Base-by-base conservation (phyloP, 2,888 invertebrate species). In the Sericinus montela region DNA sequence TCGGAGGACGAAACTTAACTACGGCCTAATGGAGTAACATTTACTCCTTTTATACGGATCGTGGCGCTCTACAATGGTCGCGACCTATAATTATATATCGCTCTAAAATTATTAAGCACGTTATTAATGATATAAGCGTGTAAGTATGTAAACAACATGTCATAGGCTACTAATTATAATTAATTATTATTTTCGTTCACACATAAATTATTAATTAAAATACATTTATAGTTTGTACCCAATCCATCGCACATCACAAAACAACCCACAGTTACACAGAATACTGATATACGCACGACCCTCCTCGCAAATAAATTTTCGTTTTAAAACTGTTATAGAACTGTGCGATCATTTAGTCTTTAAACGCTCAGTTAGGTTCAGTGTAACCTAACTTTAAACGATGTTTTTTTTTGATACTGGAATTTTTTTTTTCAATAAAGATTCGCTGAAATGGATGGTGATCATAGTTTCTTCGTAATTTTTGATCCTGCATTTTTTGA, bases 1-100 rank as follows among this genome's bases (percentile, higher is more conserved):
- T 52, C 47, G 58, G 56, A 60, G 66, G 67, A 60, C 59, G 57
- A 42, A 55, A 56, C 55, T 63, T 68, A 65, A 80, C 79, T 80
- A 67, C 67, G 67, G 52, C 52, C 40, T 50, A 51, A 51, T 34
- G 54, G 52, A 56, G 46, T 36, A 45, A 48, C 50, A 50, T 54
- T 19, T 40, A 48, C 54, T 48, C 56, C 57, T 63, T 63, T 58
- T 63, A 63, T 62, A 63, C 49, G 35, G 19, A 45, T 10, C 39
- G 42, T 43, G 51, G 15, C 48, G 56, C 29, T 54, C 53, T 49
- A 59, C 50, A 57, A 13, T 55, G 52, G 16, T 38, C 51, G 45
- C 54, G 52, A 36, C 30, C 38, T 49, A 16, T 53, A 51, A 44
- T 49, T 45, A 44, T 40, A 40, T 44, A 13, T 5, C 9, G 10